phyloP scores from a whole-genome alignment of 2,888 invertebrate genomes.

The Thera britannica region DNA sequence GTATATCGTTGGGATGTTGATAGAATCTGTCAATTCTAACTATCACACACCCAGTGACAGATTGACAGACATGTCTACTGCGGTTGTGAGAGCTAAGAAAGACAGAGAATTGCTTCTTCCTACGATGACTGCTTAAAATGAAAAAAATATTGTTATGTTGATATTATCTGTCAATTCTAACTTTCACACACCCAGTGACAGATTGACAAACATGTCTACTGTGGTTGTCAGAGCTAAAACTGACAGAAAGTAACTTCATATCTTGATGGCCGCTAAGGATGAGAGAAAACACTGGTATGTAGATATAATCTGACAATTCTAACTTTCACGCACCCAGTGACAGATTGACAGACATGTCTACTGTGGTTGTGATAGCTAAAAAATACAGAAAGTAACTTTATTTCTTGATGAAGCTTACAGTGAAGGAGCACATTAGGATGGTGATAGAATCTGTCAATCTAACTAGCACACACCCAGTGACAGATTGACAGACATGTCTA shows the following conservation, averaged over 20 bases:
- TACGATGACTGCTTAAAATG: too few species aligned
- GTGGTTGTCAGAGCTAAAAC: conserved; percentile 1
- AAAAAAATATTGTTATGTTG: too few species aligned
- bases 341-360: conserved; percentile 26
- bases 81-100: too few species aligned
- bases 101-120: too few species aligned
- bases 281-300: conserved; percentile 3
- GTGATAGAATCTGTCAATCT: conserved; percentile 2
- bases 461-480: conserved; percentile 23
- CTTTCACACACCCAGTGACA: conserved; percentile 7
- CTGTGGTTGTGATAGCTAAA: conserved; percentile 8
- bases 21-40: too few species aligned
- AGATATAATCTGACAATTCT: conserved; percentile 16
- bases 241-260: not conserved
- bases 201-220: conserved; percentile 1
- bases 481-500: conserved; percentile 24
- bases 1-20: too few species aligned
- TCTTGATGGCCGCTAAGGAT: conserved; percentile 12
- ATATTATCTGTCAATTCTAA: conserved; percentile 10
- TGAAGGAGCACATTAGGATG: not conserved
- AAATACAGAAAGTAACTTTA: not conserved
- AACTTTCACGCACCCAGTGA: conserved; percentile 27
- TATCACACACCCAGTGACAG: too few species aligned
- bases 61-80: too few species aligned
- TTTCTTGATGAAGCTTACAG: not conserved